Conservation (phyloP, 2,888 invertebrate species). For the Synergus japonicus region DNA sequence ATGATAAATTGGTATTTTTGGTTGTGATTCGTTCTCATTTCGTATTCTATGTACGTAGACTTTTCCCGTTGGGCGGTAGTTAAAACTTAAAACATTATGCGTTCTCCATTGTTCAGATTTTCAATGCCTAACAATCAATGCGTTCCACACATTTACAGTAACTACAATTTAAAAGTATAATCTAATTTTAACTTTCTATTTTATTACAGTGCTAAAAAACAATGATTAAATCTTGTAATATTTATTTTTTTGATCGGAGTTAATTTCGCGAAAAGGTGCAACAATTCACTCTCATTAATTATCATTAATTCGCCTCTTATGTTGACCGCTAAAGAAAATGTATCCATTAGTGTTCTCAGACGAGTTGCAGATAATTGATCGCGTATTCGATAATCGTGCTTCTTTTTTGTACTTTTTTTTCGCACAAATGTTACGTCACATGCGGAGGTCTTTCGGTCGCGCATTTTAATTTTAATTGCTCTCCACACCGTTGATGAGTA, state of each 20-base stretch:
- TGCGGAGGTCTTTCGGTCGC: background rate
- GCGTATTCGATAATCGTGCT: constrained; percentile 21
- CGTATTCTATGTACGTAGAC: background rate
- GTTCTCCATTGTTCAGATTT: background rate
- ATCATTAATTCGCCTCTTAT: constrained; percentile 12
- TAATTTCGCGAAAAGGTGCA: background rate
- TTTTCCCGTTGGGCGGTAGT: background rate
- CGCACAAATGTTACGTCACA: constrained; percentile 11
- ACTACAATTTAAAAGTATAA: background rate
- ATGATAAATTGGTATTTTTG: background rate
- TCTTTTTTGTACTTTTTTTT: constrained; percentile 14
- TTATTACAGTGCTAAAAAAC: background rate
- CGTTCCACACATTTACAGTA: background rate
- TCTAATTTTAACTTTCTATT: background rate
- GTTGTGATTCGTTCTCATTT: background rate
- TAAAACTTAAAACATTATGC: background rate
- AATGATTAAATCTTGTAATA: background rate
- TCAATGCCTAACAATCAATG: background rate
- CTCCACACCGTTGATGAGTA: background rate
- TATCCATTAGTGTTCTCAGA: constrained; percentile 24
- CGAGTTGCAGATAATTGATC: constrained; percentile 29
- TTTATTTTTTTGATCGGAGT: background rate
- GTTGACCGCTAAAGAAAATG: constrained; percentile 20
- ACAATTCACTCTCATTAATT: background rate
- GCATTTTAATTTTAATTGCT: background rate